Percentiles rank a stretch among this genome's conserved stretches.
These are phyloP conservation scores for Stenoptilia bipunctidactyla DNA, from an alignment of 2,888 invertebrate genomes.

Conservation along the genomic window DNA sequence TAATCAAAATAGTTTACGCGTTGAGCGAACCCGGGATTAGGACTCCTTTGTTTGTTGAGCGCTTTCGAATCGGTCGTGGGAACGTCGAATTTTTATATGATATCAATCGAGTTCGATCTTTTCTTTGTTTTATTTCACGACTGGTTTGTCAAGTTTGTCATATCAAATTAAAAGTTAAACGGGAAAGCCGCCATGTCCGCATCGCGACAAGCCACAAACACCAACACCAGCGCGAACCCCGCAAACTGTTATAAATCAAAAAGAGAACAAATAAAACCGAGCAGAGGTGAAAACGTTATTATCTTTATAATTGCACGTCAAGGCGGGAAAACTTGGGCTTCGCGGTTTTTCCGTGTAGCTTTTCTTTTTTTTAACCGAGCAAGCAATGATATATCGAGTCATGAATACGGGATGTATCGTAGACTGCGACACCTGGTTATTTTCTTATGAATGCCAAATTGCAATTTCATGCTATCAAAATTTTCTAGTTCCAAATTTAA, in stretches of 20 bases:
- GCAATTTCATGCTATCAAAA: constrained; percentile 27
- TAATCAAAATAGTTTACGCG: constrained; percentile 71
- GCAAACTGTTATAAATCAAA: constrained; percentile 61
- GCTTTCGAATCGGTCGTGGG: constrained; percentile 35
- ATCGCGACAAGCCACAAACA: not conserved
- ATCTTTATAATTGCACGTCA: constrained; percentile 72
- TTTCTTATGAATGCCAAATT: constrained; percentile 61
- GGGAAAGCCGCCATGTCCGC: constrained; percentile 3
- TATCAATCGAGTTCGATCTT: constrained; percentile 20
- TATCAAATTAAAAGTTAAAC: constrained; percentile 7
- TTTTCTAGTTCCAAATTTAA: not conserved
- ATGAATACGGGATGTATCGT: constrained; percentile 64
- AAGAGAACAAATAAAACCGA: constrained; percentile 61
- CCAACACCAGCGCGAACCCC: constrained; percentile 18
- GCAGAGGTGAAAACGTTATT: constrained; percentile 67
- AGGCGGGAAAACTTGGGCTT: constrained; percentile 41
- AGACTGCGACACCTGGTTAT: constrained; percentile 54
- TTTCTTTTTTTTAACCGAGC: constrained; percentile 27
- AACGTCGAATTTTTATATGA: constrained; percentile 30
- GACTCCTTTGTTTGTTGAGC: constrained; percentile 29
- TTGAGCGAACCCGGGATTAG: constrained; percentile 27
- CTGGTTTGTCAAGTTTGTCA: not conserved
- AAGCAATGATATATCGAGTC: constrained; percentile 60
- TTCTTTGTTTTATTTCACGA: not conserved
- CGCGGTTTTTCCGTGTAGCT: constrained; percentile 34